Conservation (phyloP, 2,797 vertebrate genomes). For the Setipinna tenuifilis region DNA sequence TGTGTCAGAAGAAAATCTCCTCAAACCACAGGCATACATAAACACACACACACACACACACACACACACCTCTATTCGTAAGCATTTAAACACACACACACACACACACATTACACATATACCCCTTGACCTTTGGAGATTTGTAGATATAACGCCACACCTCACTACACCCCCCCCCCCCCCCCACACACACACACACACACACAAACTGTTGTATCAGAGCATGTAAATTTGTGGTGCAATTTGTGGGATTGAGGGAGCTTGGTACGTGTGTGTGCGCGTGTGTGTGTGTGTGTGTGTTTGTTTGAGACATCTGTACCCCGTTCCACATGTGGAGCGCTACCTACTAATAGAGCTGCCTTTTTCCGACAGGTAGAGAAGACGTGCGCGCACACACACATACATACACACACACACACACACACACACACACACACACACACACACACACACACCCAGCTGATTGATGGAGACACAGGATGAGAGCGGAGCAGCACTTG, state of each 20-base stretch:
- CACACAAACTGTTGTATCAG: neutral
- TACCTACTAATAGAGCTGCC: conserved; percentile 17
- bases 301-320: neutral
- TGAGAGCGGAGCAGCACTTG: neutral
- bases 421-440: conserved; percentile 4
- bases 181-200: conserved; percentile 5
- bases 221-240: neutral
- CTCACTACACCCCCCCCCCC: neutral
- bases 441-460: neutral
- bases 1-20: conserved; percentile 19
- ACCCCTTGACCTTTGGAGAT: neutral
- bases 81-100: neutral
- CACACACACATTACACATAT: neutral
- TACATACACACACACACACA: neutral
- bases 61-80: neutral
- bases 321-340: neutral
- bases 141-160: neutral
- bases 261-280: neutral
- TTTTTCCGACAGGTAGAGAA: neutral
- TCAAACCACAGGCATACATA: neutral
- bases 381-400: neutral
- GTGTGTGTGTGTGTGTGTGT: conserved; percentile 16
- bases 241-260: conserved; percentile 14
- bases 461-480: neutral
- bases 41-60: neutral